Conservation (phyloP, 2,113 vertebrate species). For the Erythrocercus mccallii region DNA sequence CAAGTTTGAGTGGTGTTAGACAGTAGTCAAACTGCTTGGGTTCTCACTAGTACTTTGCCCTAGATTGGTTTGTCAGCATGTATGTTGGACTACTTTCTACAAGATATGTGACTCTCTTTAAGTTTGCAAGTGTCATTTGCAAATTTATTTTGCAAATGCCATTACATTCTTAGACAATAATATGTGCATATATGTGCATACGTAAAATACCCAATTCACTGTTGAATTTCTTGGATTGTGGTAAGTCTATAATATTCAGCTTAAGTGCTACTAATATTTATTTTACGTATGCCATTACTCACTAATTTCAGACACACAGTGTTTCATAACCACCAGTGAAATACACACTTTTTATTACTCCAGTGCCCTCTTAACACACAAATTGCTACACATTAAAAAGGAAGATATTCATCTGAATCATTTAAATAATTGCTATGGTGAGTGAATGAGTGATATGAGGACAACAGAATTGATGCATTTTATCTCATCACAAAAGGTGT, state of each 20-base stretch:
- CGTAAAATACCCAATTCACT: rapidly evolving
- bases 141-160: not conserved
- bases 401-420: not conserved
- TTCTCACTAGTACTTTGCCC: not conserved
- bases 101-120: not conserved
- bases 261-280: not conserved
- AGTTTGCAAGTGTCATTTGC: not conserved
- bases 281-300: not conserved
- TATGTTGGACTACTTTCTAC: not conserved
- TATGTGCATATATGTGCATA: no score
- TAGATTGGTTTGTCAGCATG: not conserved
- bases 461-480: not conserved
- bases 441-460: not conserved
- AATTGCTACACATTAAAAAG: not conserved
- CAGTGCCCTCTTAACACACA: not conserved
- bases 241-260: not conserved
- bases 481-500: not conserved
- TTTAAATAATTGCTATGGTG: not conserved
- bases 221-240: not conserved
- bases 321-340: slow-evolving; percentile 9
- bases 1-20: not conserved
- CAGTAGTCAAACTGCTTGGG: not conserved
- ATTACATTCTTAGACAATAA: not conserved
- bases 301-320: not conserved
- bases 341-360: slow-evolving; percentile 13